phyloP scores from a whole-genome alignment of 2,888 invertebrate species.

The Rhagophthalmus giganteus region DNA sequence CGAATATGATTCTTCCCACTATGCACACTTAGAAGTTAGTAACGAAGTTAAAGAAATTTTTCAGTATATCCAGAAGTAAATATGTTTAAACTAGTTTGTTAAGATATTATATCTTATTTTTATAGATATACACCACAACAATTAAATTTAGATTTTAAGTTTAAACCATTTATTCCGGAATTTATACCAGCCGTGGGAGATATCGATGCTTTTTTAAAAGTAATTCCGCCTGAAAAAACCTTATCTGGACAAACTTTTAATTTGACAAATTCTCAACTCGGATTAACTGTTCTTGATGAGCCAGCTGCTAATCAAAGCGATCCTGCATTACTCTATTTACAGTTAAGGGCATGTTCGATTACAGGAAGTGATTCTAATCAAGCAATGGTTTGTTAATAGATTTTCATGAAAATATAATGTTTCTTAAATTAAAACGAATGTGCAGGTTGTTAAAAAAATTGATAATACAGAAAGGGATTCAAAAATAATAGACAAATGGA shows the following conservation, averaged over 20 bases:
- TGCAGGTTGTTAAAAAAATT: constrained; percentile 74
- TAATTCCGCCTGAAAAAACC: constrained; percentile 75
- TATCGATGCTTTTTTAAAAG: constrained; percentile 97
- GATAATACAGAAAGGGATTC: constrained; percentile 82
- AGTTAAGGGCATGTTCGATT: constrained; percentile 74
- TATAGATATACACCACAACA: constrained; percentile 89
- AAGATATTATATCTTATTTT: constrained; percentile 11
- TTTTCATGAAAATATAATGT: background rate
- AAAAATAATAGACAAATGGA: constrained; percentile 96
- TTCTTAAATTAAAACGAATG: background rate
- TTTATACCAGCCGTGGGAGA: constrained; percentile 98
- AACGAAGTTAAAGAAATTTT: constrained; percentile 90
- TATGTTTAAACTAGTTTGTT: constrained; percentile 1
- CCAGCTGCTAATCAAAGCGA: constrained; percentile 95
- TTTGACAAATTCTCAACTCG: constrained; percentile 54
- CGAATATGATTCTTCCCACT: constrained; percentile 81
- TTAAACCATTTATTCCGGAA: constrained; percentile 95
- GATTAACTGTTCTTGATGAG: constrained; percentile 86
- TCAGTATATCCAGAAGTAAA: constrained; percentile 85
- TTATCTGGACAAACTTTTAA: constrained; percentile 44
- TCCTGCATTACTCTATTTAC: constrained; percentile 89
- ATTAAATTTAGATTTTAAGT: constrained; percentile 84
- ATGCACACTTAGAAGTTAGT: constrained; percentile 78
- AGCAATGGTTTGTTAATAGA: constrained; percentile 32
- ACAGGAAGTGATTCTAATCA: constrained; percentile 47